These are phyloP conservation scores for Gavialis gangeticus DNA, from an alignment of 2,113 vertebrate genomes.

Conservation along the genomic window DNA sequence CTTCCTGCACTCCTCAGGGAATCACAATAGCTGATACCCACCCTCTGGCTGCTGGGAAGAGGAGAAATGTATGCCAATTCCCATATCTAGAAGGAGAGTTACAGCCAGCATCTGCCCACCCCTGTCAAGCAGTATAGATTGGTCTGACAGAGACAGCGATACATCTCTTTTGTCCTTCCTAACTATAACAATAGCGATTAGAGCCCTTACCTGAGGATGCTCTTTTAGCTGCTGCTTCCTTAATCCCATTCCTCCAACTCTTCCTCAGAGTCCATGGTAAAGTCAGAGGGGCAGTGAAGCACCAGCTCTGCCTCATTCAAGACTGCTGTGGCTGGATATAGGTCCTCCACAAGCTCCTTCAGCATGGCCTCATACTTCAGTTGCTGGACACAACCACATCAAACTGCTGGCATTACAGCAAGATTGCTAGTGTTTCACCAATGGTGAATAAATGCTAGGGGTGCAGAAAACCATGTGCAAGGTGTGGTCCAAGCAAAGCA, in stretches of 20 bases:
- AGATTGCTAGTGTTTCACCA: constrained; percentile 26
- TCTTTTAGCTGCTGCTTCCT: background rate
- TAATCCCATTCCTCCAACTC: background rate
- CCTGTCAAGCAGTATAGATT: background rate
- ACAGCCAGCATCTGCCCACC: background rate
- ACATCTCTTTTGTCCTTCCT: background rate
- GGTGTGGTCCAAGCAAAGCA: background rate
- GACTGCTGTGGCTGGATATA: background rate
- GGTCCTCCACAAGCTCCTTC: background rate
- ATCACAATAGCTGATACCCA: background rate
- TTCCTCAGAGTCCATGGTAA: background rate
- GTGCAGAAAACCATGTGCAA: constrained; percentile 59
- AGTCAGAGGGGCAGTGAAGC: rapidly evolving
- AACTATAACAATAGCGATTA: background rate
- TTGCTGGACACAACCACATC: background rate
- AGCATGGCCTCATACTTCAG: background rate
- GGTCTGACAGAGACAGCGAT: background rate
- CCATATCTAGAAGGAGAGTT: background rate
- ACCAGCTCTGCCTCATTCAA: background rate
- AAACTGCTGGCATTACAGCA: background rate
- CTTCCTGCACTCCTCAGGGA: background rate
- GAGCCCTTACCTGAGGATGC: constrained; percentile 49
- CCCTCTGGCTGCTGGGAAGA: background rate
- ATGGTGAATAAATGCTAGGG: constrained; percentile 54
- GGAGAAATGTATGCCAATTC: no score